Conservation (phyloP, 2,888 invertebrate genomes). For the Oscheius sp. region DNA sequence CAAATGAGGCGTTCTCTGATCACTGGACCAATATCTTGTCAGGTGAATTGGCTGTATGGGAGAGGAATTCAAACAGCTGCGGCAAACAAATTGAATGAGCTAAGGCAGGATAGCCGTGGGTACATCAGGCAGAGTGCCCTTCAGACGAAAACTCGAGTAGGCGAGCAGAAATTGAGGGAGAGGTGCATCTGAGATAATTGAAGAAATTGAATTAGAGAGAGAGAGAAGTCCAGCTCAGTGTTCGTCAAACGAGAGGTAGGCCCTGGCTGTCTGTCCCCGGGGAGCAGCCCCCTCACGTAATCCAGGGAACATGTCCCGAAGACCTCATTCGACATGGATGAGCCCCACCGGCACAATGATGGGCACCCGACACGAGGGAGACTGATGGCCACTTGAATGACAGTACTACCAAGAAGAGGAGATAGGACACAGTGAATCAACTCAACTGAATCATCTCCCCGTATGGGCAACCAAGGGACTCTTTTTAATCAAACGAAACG, state of each 20-base stretch:
- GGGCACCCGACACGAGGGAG: conserved; percentile 2
- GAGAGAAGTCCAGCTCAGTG: background rate
- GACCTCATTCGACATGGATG: conserved; percentile 33
- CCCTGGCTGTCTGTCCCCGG: conserved; percentile 4
- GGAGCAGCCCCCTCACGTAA: conserved; percentile 16
- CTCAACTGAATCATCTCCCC: conserved; percentile 7
- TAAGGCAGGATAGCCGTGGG: conserved; percentile 7
- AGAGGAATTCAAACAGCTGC: conserved; percentile 20
- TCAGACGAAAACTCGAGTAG: conserved; percentile 21
- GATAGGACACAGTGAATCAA: conserved; percentile 8
- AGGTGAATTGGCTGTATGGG: background rate
- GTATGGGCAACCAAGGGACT: conserved; percentile 2
- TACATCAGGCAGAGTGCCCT: conserved; percentile 21
- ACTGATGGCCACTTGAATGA: background rate
- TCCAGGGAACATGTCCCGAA: conserved; percentile 17
- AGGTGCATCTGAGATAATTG: conserved; percentile 5
- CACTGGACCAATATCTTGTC: background rate
- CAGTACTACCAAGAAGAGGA: background rate
- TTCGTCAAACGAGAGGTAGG: conserved; percentile 13
- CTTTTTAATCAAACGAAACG: conserved; percentile 1
- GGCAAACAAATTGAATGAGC: conserved; percentile 17
- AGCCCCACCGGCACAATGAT: conserved; percentile 21
- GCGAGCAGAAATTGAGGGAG: conserved; percentile 14
- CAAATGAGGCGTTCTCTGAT: background rate
- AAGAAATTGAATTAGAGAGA: conserved; percentile 24